A percentile compares a stretch with the other conserved stretches of the same genome.
phyloP scores from a whole-genome alignment of 2,888 invertebrate genomes.

The Mythimna impura region DNA sequence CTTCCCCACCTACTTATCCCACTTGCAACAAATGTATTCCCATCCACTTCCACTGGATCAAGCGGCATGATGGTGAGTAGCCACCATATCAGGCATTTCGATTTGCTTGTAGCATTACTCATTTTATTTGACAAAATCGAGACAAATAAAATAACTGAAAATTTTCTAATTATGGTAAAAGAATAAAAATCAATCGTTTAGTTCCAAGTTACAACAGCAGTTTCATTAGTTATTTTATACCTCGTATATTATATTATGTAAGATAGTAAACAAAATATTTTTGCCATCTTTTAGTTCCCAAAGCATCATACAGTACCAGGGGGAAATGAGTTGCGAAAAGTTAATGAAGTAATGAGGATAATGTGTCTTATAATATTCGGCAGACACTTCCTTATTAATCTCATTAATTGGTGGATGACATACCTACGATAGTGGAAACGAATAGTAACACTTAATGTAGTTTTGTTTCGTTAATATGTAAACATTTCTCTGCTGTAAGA shows the following conservation, averaged over 20 bases:
- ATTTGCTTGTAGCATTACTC: not conserved
- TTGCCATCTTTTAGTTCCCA: not conserved
- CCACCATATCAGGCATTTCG: too few species aligned
- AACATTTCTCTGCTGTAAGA: not conserved
- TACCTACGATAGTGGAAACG: not conserved
- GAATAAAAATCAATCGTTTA: too few species aligned
- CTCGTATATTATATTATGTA: too few species aligned
- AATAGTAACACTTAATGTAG: not conserved
- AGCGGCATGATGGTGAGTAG: too few species aligned
- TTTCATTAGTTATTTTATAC: too few species aligned
- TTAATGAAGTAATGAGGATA: slow-evolving; percentile 4
- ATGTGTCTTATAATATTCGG: not conserved
- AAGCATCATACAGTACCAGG: not conserved
- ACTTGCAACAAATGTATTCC: too few species aligned
- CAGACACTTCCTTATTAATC: not conserved
- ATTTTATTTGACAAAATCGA: too few species aligned
- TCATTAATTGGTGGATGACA: not conserved
- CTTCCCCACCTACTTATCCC: too few species aligned
- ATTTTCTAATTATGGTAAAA: too few species aligned
- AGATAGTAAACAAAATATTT: not conserved
- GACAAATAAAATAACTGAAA: too few species aligned
- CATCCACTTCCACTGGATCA: too few species aligned
- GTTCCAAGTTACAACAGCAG: too few species aligned
- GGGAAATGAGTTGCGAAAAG: slow-evolving; percentile 4
- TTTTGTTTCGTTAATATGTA: not conserved